phyloP scores from a whole-genome alignment of 2,113 vertebrate species.

The Pelusios castaneus region DNA sequence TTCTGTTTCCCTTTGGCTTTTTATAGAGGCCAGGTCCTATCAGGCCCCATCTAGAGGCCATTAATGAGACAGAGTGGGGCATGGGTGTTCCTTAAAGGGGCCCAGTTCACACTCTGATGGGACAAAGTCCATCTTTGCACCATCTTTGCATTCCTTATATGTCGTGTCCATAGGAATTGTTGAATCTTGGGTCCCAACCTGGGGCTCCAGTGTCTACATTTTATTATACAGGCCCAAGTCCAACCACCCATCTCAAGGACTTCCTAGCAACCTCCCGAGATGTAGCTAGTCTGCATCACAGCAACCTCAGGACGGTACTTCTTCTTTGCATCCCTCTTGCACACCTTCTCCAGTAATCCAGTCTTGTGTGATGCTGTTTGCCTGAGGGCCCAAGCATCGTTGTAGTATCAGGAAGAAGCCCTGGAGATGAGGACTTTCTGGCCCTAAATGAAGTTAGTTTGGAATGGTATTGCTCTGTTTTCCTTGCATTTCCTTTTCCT shows the following conservation, averaged over 20 bases:
- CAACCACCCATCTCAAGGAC: not conserved
- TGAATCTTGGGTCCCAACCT: not conserved
- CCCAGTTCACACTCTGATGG: not conserved
- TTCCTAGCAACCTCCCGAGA: too few relatives aligned
- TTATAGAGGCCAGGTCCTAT: not conserved
- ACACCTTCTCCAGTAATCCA: not conserved
- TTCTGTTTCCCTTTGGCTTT: not conserved
- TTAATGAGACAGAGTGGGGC: not conserved
- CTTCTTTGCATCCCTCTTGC: accelerated
- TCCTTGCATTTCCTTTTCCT: too few relatives aligned
- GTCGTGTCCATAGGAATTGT: not conserved
- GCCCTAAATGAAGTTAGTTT: not conserved
- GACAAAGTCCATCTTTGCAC: not conserved
- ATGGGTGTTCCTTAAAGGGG: not conserved
- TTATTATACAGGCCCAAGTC: not conserved
- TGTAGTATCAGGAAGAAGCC: not conserved
- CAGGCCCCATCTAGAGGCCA: not conserved
- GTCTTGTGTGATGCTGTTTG: not conserved
- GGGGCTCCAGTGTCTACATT: too few relatives aligned
- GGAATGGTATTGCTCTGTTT: not conserved
- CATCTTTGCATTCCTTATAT: not conserved
- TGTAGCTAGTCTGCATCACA: not conserved
- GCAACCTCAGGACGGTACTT: not conserved
- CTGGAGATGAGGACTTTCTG: not conserved
- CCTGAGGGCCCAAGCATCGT: accelerated